Evolutionary conservation across 1,140 invertebrate species (phyloP).

Genomic region (Nebria ingens): DNA sequence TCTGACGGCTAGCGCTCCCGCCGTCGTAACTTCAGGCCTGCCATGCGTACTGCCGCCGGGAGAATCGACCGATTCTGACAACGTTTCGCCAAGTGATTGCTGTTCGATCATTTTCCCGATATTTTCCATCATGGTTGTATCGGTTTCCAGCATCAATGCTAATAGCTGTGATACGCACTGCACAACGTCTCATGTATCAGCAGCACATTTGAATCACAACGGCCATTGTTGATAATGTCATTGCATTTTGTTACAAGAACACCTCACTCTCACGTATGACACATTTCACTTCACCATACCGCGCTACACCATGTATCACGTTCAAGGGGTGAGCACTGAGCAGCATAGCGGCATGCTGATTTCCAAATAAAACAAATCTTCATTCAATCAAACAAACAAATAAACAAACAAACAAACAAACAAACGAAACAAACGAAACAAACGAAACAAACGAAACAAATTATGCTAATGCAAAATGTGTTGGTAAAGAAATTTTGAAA

Average conservation of each 20-base stretch:
- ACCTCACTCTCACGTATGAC: constrained; percentile 7
- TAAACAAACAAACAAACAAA: too few relatives aligned
- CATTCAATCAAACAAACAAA: too few relatives aligned
- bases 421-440: too few relatives aligned
- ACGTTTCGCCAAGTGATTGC: constrained; percentile 47
- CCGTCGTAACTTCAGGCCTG: constrained; percentile 34
- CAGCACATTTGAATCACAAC: not conserved
- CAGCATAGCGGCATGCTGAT: too few relatives aligned
- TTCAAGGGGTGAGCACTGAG: not conserved
- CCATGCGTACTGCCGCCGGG: constrained; percentile 38
- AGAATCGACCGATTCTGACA: constrained; percentile 45
- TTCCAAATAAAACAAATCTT: too few relatives aligned
- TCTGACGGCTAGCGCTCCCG: constrained; percentile 38
- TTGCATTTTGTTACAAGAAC: constrained; percentile 1
- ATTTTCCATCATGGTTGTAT: constrained; percentile 44
- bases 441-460: too few relatives aligned
- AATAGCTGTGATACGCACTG: constrained; percentile 13
- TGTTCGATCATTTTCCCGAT: constrained; percentile 54
- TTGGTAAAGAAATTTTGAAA: too few relatives aligned
- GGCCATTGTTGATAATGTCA: not conserved
- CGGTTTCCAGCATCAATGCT: constrained; percentile 14
- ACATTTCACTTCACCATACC: not conserved
- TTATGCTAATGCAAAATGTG: too few relatives aligned
- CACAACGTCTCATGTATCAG: constrained; percentile 3
- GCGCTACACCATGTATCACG: not conserved